Base-by-base conservation (phyloP, 2,797 vertebrate genomes). In the Podarcis lilfordi region DNA sequence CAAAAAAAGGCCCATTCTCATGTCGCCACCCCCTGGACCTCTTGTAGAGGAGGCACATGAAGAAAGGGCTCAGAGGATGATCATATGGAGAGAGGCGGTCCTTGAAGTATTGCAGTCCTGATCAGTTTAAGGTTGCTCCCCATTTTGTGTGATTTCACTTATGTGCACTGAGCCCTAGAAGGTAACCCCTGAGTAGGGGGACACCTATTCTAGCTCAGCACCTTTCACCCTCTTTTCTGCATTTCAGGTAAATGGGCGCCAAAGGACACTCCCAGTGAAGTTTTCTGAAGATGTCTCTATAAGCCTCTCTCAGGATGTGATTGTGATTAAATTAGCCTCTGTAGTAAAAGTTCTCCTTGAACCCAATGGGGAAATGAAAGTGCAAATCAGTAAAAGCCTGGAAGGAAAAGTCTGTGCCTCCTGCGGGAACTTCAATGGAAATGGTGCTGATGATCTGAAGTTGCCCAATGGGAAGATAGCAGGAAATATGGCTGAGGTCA, bases 381-480 rank as follows among this genome's bases (percentile, higher is more conserved):
- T 97, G 71, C 84, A 75, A 76, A 75, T 97, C 0, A 75, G 29
- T 0, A 86, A 78, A 17, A 35, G 66, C 2, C 61, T 76, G 50
- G 3, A 29, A 3, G 94, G 94, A n/a, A 68, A 19, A 75, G 88
- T 96, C 11, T 95, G 19, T 0, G 95, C 96, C 1, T 95, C 96
- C 93, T 96, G 95, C 66, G 94, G 97, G 11, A 96, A 97, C 79
- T 95, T 96, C 84, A 97, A 96, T 5, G 87, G 88, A 1, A 21
- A 97, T 66, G 59, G 86, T 8, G 45, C 75, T 1, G 95, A 97
- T 89, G 97, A 97, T 66, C 96, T 95, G 91, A 68, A 90, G 15
- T 82, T 95, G 13, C 96, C 95, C 1, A 88, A 84, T 15, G 92
- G 97, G 10, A 32, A 61, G 1, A 17, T 21, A 0, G 8, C 82